Evolutionary conservation across 2,113 vertebrate species (phyloP), one percentile per base, ranked within the genome.

Genomic region (Apistogramma diplotaenia): DNA sequence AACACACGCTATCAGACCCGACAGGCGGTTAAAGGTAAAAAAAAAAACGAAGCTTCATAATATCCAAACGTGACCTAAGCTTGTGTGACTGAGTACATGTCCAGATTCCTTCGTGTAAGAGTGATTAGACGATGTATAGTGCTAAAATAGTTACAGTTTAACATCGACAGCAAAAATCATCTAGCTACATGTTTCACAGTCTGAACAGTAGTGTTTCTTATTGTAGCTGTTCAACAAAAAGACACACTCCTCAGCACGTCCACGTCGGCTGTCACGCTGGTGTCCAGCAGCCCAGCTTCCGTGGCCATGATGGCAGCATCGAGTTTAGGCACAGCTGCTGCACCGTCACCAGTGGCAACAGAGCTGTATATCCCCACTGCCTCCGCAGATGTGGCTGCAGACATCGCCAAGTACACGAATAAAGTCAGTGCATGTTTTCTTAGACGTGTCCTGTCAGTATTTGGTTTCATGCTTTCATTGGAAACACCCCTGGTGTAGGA

Each of bases 391-490:
- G 97, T 98, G 3, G 98, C 98, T 51, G 97, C 97, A 16, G 98
- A 99, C 83, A 99, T 99, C 27, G 98, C 98, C 88, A 99, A 99
- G 89, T 99, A 99, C 29, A 99, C 98, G 8, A 98, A 96, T 94
- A 99, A 99, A 95, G 98, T 99, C 92, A 96, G 94, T 85, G 33
- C 19, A 4, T 19, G 37, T 37, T 67, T 72, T 59, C 3, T 21
- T 37, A 27, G 3, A 46, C 11, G 51, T 31, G 6, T 29, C 25
- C 40, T 61, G 6, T 6, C 10, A 25, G 19, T 6, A 56, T n/a
- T 58, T 60, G 56, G 33, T 76, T 76, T 59, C 55, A 51, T 53
- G 71, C 62, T 16, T 60, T 8, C 8, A 15, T 2, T 8, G 3
- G n/a, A 37, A 58, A 27, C 7, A 81, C 55, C 23, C 23, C 21